Percentiles rank a stretch among this genome's conserved stretches.
Conservation (phyloP, 2,797 vertebrate species). For the Coilia nasus region DNA sequence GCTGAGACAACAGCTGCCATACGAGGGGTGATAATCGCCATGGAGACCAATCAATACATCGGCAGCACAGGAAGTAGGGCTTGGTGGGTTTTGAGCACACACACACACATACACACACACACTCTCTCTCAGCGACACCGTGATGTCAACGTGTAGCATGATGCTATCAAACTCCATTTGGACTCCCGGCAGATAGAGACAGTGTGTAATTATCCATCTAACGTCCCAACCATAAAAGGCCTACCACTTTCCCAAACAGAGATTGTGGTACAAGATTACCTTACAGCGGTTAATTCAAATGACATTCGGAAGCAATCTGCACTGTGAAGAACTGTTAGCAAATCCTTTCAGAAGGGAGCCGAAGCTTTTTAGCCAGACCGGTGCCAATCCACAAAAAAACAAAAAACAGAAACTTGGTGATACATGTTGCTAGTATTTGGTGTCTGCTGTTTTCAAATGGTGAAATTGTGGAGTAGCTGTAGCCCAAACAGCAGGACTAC, state of each 20-base stretch:
- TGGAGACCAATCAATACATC: neutral
- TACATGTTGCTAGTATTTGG: too few relatives aligned
- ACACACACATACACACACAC: neutral
- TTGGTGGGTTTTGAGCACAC: neutral
- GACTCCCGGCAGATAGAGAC: neutral
- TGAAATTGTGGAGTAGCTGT: too few relatives aligned
- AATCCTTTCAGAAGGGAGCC: neutral
- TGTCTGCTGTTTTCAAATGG: too few relatives aligned
- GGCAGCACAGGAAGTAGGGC: neutral
- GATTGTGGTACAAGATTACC: neutral
- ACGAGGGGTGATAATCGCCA: neutral
- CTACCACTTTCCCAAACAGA: neutral
- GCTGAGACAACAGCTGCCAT: neutral
- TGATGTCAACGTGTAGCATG: neutral
- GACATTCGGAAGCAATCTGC: neutral
- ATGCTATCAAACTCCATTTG: slow-evolving; percentile 17
- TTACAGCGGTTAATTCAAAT: neutral
- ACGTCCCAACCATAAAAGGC: neutral
- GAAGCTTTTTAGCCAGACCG: neutral
- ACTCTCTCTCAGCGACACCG: neutral
- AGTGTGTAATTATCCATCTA: neutral
- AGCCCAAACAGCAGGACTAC: too few relatives aligned
- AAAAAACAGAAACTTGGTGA: neutral
- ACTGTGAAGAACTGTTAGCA: neutral
- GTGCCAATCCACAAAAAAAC: neutral